These are phyloP conservation scores for Sebastes itinus DNA, from an alignment of 2,797 vertebrate species.

Conservation along the genomic window DNA sequence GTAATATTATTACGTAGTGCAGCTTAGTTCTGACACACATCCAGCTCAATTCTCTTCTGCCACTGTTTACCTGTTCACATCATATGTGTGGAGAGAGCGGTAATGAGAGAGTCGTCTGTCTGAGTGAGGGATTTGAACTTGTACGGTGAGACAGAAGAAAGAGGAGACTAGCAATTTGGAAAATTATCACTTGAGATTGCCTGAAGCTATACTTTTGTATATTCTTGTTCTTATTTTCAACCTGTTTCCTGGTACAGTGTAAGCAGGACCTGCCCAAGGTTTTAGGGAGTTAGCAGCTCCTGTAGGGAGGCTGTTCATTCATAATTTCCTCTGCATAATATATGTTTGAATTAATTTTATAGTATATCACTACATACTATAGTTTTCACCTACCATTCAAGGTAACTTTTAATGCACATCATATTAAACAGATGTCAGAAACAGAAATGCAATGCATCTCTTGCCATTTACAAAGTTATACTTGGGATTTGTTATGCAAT, in stretches of 20 bases:
- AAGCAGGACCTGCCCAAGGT: slow-evolving; percentile 38
- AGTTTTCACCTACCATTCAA: no score
- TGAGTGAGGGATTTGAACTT: slow-evolving; percentile 73
- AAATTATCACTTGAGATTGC: slow-evolving; percentile 79
- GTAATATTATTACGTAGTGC: slow-evolving; percentile 4
- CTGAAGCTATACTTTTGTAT: slow-evolving; percentile 76
- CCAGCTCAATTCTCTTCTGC: neutral
- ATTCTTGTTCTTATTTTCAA: slow-evolving; percentile 71
- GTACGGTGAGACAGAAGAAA: slow-evolving; percentile 72
- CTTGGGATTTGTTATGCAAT: neutral
- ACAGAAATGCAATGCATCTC: neutral
- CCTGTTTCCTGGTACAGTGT: slow-evolving; percentile 60
- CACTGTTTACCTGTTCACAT: slow-evolving; percentile 56
- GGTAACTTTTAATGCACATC: no score
- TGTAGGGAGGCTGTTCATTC: slow-evolving; percentile 42
- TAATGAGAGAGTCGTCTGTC: slow-evolving; percentile 79
- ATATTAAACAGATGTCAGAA: neutral
- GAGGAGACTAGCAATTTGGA: slow-evolving; percentile 80
- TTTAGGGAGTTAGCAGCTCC: slow-evolving; percentile 22
- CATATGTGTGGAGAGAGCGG: slow-evolving; percentile 32
- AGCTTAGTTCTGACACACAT: slow-evolving; percentile 17
- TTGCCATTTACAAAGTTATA: neutral
- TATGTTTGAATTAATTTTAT: slow-evolving; percentile 33
- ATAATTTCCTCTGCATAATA: slow-evolving; percentile 50
- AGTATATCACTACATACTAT: no score